Conservation (phyloP, 2,113 vertebrate genomes). For the Myxocyprinus asiaticus region DNA sequence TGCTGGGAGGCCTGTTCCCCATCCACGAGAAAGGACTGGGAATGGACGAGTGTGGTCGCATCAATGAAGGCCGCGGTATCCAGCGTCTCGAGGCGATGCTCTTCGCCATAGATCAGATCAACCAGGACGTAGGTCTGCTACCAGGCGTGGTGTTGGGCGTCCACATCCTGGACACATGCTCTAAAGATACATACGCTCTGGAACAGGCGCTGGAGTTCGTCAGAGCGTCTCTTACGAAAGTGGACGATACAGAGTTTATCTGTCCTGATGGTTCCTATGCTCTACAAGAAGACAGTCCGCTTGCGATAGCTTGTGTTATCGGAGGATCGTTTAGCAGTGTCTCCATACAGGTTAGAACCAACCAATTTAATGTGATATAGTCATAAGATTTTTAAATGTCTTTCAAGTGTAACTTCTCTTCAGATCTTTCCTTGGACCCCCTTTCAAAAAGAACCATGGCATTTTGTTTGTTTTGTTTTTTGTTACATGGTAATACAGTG, state of each 20-base stretch:
- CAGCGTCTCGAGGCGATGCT: conserved; percentile 97
- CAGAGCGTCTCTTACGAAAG: conserved; percentile 95
- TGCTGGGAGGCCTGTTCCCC: conserved; percentile 96
- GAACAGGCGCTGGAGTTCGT: conserved; percentile 98
- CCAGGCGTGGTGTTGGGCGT: conserved; percentile 92
- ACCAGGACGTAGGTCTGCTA: conserved; percentile 83
- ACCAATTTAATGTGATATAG: background rate
- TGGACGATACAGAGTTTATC: conserved; percentile 97
- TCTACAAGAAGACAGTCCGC: conserved; percentile 89
- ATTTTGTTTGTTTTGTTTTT: background rate
- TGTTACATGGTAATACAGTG: too few species aligned
- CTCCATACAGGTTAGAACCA: conserved; percentile 89
- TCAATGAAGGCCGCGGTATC: conserved; percentile 95
- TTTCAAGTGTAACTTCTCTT: too few species aligned
- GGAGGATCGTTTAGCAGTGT: conserved; percentile 97
- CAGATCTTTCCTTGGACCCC: too few species aligned
- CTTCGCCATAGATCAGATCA: conserved; percentile 96
- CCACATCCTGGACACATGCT: conserved; percentile 97
- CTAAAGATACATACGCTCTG: conserved; percentile 94
- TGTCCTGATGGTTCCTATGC: conserved; percentile 96
- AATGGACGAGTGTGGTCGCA: conserved; percentile 92
- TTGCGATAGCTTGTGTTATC: conserved; percentile 94
- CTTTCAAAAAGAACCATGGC: too few species aligned
- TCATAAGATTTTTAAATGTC: too few species aligned
- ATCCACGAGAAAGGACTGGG: conserved; percentile 95